Evolutionary conservation across 1,140 invertebrate genomes (phyloP).

Genomic region (Sweltsa coloradensis): DNA sequence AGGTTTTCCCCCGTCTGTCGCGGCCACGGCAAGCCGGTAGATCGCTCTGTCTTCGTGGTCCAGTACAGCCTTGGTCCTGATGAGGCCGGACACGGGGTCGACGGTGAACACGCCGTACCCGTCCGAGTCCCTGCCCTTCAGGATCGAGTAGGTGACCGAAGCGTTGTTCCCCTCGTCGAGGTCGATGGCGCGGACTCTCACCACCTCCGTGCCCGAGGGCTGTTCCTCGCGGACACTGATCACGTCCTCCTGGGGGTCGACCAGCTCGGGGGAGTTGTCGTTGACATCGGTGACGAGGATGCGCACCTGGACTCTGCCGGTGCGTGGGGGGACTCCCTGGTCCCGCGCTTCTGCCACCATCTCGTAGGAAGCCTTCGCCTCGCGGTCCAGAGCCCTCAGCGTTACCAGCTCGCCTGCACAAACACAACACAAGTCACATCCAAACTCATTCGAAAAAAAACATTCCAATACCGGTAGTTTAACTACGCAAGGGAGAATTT

Average conservation of each 20-base stretch:
- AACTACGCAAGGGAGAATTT: too few relatives aligned
- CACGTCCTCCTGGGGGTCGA: constrained; percentile 75
- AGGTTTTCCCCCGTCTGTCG: constrained; percentile 73
- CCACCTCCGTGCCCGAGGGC: constrained; percentile 71
- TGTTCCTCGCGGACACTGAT: constrained; percentile 81
- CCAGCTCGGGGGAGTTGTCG: constrained; percentile 79
- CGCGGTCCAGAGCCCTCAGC: constrained; percentile 68
- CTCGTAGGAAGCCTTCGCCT: constrained; percentile 62
- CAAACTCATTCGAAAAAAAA: too few relatives aligned
- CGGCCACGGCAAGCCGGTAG: constrained; percentile 74
- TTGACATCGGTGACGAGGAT: constrained; percentile 74
- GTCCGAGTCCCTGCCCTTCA: constrained; percentile 72
- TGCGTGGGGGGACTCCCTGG: constrained; percentile 63
- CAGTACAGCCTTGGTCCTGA: constrained; percentile 72
- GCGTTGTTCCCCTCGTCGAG: constrained; percentile 79
- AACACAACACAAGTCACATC: constrained; percentile 1
- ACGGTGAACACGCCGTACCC: constrained; percentile 75
- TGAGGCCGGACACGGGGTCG: constrained; percentile 71
- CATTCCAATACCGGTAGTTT: too few relatives aligned
- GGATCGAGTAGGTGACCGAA: constrained; percentile 72
- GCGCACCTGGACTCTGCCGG: constrained; percentile 55
- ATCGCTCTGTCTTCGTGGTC: constrained; percentile 83
- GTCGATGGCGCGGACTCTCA: constrained; percentile 72
- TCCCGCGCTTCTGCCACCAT: constrained; percentile 75
- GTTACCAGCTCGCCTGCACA: constrained; percentile 73